A percentile compares a stretch with the other conserved stretches of the same genome.
Evolutionary conservation across 2,113 vertebrate species (phyloP).

Genomic region (Zeus faber): DNA sequence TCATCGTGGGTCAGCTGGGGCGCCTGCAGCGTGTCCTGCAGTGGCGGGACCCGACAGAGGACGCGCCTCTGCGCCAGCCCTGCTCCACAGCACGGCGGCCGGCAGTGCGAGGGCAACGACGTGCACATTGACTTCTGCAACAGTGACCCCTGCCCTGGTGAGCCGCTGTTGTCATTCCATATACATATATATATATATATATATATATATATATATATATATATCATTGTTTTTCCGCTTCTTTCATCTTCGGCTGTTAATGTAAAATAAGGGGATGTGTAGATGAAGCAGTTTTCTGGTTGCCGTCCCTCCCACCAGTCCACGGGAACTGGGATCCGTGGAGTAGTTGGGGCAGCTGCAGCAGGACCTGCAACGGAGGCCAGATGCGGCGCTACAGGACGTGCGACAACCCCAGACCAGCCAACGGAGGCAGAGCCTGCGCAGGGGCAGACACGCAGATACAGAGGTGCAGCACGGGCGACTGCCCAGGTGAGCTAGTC

Average conservation of each 20-base stretch:
- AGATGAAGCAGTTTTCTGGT: too few relatives aligned
- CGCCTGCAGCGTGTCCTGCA: constrained; percentile 88
- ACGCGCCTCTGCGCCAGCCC: constrained; percentile 86
- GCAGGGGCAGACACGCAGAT: constrained; percentile 86
- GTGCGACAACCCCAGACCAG: constrained; percentile 86
- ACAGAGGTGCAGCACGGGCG: constrained; percentile 80
- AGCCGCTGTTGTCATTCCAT: too few relatives aligned
- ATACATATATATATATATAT: too few relatives aligned
- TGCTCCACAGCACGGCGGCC: constrained; percentile 81
- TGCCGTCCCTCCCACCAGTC: constrained; percentile 64
- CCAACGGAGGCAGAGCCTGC: constrained; percentile 86
- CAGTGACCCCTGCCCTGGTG: constrained; percentile 89
- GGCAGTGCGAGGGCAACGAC: constrained; percentile 86
- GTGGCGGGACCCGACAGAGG: constrained; percentile 87
- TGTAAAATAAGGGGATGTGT: too few relatives aligned
- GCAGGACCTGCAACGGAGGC: constrained; percentile 86
- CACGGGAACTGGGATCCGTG: constrained; percentile 91
- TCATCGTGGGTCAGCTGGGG: constrained; percentile 87
- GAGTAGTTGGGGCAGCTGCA: constrained; percentile 91
- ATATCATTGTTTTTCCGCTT: too few relatives aligned
- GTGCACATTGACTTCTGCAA: constrained; percentile 92
- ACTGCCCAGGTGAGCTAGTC: constrained; percentile 86
- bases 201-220: too few relatives aligned
- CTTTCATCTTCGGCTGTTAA: too few relatives aligned
- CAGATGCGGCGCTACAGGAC: constrained; percentile 85